Conservation (phyloP, 2,797 vertebrate species). For the Gallirallus australis region DNA sequence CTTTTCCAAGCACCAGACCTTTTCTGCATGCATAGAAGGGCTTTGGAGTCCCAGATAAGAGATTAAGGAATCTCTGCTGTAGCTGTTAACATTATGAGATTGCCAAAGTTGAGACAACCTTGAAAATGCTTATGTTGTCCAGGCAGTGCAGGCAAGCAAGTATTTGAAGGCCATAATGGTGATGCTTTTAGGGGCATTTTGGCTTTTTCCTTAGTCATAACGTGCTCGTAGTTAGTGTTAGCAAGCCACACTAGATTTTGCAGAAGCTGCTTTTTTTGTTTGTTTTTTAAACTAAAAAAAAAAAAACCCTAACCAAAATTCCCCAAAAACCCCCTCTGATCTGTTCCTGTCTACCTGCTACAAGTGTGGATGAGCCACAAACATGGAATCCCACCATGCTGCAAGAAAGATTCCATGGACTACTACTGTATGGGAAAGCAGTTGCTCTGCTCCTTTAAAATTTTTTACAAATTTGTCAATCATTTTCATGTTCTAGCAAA, state of each 20-base stretch:
- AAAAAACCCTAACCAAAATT: background rate
- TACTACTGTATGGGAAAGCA: background rate
- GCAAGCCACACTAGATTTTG: background rate
- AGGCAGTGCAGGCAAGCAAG: background rate
- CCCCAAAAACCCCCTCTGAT: background rate
- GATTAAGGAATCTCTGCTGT: background rate
- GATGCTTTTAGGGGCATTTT: background rate
- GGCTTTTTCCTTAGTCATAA: too few species aligned
- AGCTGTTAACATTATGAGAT: background rate
- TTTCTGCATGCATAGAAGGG: background rate
- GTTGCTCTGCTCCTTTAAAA: background rate
- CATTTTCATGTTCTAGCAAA: background rate
- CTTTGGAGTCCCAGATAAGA: background rate
- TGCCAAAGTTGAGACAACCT: background rate
- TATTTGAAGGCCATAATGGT: background rate
- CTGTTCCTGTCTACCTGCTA: background rate
- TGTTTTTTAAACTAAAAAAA: background rate
- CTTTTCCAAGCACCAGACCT: background rate
- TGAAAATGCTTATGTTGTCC: background rate
- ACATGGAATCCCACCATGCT: background rate
- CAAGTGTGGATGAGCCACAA: background rate
- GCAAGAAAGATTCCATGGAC: background rate
- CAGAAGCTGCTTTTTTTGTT: background rate
- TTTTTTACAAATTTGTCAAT: background rate
- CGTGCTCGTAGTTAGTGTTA: background rate